Evolutionary conservation across 2,888 invertebrate genomes (phyloP).

Genomic region (Pediacus dermestoides): DNA sequence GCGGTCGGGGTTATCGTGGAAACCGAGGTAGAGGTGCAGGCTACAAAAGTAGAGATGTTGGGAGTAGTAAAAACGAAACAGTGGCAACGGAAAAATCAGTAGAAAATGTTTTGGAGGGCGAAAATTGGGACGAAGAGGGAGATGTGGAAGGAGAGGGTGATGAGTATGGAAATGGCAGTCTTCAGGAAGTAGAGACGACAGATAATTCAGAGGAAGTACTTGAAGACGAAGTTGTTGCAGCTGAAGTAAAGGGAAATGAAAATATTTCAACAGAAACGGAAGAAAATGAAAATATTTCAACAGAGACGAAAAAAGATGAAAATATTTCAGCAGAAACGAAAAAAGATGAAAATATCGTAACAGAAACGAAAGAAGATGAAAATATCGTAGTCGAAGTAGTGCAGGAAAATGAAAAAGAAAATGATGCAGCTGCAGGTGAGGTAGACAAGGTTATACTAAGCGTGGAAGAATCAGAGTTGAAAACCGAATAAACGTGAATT

Average conservation of each 20-base stretch:
- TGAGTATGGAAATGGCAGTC: conserved; percentile 3
- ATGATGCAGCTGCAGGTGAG: no score
- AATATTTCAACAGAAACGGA: background rate
- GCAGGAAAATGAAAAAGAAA: no score
- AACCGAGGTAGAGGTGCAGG: no score
- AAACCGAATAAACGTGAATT: no score
- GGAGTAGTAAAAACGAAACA: background rate
- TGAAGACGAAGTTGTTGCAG: conserved; percentile 7
- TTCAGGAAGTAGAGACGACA: conserved; percentile 1
- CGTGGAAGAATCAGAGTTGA: no score
- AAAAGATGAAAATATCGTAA: background rate
- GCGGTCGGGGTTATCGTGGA: no score
- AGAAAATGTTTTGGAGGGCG: conserved; percentile 3
- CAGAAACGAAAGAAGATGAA: background rate
- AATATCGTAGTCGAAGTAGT: background rate
- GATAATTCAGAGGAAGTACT: background rate
- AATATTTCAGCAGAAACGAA: background rate
- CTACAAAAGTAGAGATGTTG: background rate
- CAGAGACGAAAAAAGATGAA: background rate
- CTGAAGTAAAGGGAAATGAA: no score
- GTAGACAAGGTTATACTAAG: no score
- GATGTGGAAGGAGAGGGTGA: conserved; percentile 8
- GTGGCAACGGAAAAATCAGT: background rate
- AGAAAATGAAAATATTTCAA: background rate
- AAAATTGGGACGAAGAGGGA: conserved; percentile 6